Conservation (phyloP, 2,888 invertebrate species). For the Nasonia oneida region DNA sequence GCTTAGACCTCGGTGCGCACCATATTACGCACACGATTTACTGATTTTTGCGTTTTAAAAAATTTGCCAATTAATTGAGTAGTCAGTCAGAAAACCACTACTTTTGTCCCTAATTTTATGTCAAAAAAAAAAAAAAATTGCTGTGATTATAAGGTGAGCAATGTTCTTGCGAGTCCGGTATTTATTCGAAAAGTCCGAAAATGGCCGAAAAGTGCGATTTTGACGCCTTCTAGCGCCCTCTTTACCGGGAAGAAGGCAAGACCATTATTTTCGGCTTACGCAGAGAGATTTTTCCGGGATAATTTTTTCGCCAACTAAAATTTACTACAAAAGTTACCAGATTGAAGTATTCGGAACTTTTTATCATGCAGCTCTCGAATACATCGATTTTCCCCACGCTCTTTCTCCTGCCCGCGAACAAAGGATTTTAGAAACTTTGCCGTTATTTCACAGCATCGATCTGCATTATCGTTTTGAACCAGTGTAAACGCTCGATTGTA, state of each 20-base stretch:
- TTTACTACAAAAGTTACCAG: neutral
- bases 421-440: neutral
- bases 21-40: no score
- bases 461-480: neutral
- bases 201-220: no score
- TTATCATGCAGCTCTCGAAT: neutral
- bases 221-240: no score
- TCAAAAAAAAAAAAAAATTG: no score
- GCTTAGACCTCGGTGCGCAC: no score
- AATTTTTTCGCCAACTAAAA: constrained; percentile 11
- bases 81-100: no score
- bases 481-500: neutral
- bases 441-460: neutral
- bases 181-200: no score
- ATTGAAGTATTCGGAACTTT: neutral
- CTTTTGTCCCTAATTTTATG: no score
- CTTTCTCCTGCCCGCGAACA: neutral
- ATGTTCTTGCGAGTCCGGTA: no score
- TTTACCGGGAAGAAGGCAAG: neutral
- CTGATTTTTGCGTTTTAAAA: no score
- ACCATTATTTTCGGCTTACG: neutral
- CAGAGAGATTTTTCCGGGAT: neutral
- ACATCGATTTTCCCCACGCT: neutral
- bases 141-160: no score
- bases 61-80: no score